phyloP scores from a whole-genome alignment of 2,888 invertebrate genomes.

The Hypolimnas misippus region DNA sequence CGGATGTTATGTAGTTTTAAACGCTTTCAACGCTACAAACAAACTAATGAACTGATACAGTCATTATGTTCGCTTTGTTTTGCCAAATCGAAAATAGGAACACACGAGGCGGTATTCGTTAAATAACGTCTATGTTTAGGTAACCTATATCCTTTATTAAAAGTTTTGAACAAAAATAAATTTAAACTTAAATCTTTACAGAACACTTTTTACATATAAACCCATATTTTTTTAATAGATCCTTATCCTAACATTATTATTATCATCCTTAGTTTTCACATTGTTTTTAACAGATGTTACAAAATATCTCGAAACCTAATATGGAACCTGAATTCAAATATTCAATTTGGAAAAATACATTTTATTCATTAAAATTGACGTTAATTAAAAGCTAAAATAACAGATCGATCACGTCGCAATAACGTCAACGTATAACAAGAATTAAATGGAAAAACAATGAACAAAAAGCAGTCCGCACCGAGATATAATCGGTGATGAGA shows the following conservation, averaged over 20 bases:
- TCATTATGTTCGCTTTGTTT: slow-evolving; percentile 63
- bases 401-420: slow-evolving; percentile 12
- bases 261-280: too few species aligned
- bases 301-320: too few species aligned
- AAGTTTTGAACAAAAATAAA: background rate
- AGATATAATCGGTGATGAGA: slow-evolving; percentile 72
- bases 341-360: background rate
- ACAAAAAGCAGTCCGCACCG: slow-evolving; percentile 48
- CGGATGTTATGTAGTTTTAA: slow-evolving; percentile 37
- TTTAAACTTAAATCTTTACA: too few species aligned
- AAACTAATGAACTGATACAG: slow-evolving; percentile 59
- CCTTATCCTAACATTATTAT: too few species aligned
- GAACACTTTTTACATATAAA: too few species aligned
- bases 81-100: slow-evolving; percentile 47
- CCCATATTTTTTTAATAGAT: too few species aligned
- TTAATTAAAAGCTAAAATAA: background rate
- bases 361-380: background rate
- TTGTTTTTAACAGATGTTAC: too few species aligned
- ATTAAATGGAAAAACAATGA: slow-evolving; percentile 44
- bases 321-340: too few species aligned
- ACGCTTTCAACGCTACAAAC: slow-evolving; percentile 54
- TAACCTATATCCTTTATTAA: too few species aligned
- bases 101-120: slow-evolving; percentile 22
- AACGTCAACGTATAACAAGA: slow-evolving; percentile 25
- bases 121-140: background rate